Evolutionary conservation across 2,113 vertebrate species (phyloP).

Genomic region (Cynoglossus semilaevis): DNA sequence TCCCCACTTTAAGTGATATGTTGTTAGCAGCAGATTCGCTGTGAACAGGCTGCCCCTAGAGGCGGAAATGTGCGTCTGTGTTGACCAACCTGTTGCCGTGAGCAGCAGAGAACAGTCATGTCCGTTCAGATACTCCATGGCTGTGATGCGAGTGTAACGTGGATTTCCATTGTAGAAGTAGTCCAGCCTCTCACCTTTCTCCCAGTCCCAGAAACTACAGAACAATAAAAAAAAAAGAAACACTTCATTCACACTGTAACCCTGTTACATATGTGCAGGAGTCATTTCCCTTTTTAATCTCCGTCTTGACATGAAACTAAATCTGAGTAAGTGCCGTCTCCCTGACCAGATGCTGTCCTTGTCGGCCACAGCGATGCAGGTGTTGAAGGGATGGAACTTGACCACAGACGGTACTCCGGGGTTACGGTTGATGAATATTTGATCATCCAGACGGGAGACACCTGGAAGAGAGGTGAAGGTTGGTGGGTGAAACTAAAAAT

Average conservation of each 20-base stretch:
- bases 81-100: slow-evolving; percentile 63
- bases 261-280: neutral
- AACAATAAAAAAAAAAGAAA: slow-evolving; percentile 15
- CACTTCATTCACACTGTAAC: neutral
- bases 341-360: slow-evolving; percentile 96
- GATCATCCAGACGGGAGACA: slow-evolving; percentile 90
- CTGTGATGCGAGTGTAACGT: slow-evolving; percentile 92
- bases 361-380: slow-evolving; percentile 93
- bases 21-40: too few species aligned
- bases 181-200: slow-evolving; percentile 93
- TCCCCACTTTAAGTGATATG: too few species aligned
- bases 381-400: slow-evolving; percentile 96
- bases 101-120: slow-evolving; percentile 70
- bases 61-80: neutral
- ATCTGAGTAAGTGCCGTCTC: neutral
- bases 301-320: neutral
- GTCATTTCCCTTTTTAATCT: neutral
- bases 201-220: slow-evolving; percentile 96
- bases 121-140: slow-evolving; percentile 97
- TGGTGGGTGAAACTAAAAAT: neutral
- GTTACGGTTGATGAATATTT: slow-evolving; percentile 98
- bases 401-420: slow-evolving; percentile 94
- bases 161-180: slow-evolving; percentile 99
- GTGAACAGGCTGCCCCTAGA: too few species aligned
- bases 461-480: slow-evolving; percentile 65